Percentiles rank a stretch among this genome's conserved stretches.
These are phyloP conservation scores for Echiichthys vipera DNA, from an alignment of 2,797 vertebrate genomes.

Conservation along the genomic window DNA sequence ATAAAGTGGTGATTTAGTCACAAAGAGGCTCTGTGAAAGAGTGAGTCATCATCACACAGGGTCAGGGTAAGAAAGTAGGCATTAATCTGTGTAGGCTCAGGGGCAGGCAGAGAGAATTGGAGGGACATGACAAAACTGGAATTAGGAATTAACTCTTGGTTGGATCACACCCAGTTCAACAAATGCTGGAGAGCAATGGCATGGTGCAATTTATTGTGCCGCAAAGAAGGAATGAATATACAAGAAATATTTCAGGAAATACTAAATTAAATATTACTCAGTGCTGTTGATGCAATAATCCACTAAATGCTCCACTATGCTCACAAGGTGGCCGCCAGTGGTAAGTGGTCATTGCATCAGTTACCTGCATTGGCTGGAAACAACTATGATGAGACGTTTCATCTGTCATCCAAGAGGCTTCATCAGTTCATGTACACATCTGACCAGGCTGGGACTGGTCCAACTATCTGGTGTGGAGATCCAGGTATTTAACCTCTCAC, in stretches of 20 bases:
- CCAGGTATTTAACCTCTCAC: too few species aligned
- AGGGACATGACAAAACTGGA: slow-evolving; percentile 30
- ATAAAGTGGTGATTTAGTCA: slow-evolving; percentile 15
- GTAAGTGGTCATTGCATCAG: too few species aligned
- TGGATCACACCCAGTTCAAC: slow-evolving; percentile 11
- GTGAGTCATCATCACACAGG: slow-evolving; percentile 38
- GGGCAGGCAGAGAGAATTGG: slow-evolving; percentile 19
- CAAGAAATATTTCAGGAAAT: neutral
- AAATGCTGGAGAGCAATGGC: neutral
- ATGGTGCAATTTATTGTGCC: neutral
- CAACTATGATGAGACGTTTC: too few species aligned
- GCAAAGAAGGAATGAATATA: neutral
- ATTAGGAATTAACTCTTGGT: slow-evolving; percentile 16
- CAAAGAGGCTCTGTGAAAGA: slow-evolving; percentile 26
- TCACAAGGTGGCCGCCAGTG: neutral
- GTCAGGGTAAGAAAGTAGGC: slow-evolving; percentile 30
- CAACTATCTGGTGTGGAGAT: too few species aligned
- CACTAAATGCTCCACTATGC: neutral
- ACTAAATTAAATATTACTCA: neutral
- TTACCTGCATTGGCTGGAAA: too few species aligned
- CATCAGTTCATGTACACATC: too few species aligned
- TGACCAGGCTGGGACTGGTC: too few species aligned
- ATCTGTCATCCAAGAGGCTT: too few species aligned
- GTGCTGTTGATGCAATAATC: neutral
- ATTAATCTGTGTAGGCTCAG: slow-evolving; percentile 29